Percentiles rank a stretch among this genome's conserved stretches.
Evolutionary conservation across 92 coral and sea anemone genomes (phyloP).

Genomic region (Blastomussa wellsi): DNA sequence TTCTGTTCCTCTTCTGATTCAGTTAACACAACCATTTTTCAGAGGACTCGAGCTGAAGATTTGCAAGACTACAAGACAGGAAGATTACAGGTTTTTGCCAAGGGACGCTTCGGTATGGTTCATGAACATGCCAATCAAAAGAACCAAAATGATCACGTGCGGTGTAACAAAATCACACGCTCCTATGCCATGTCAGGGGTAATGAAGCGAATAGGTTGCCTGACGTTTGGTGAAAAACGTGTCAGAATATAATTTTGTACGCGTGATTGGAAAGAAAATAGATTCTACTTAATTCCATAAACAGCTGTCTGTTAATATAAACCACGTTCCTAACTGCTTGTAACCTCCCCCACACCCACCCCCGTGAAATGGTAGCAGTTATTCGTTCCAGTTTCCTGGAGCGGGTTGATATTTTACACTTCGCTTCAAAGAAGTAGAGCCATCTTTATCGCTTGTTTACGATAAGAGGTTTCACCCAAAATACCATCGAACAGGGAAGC

Average conservation of each 20-base stretch:
- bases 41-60: neutral
- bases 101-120: constrained; percentile 12
- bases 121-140: constrained; percentile 46
- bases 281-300: neutral
- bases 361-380: neutral
- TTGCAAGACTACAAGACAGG: constrained; percentile 6
- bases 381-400: constrained; percentile 13
- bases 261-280: neutral
- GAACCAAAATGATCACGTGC: constrained; percentile 21
- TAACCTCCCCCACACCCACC: neutral
- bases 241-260: neutral
- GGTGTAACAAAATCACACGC: neutral
- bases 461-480: constrained; percentile 10
- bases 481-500: constrained; percentile 17
- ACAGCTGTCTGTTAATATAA: neutral
- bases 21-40: constrained; percentile 27
- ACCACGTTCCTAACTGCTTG: neutral
- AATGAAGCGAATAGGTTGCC: neutral
- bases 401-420: neutral
- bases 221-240: neutral
- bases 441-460: constrained; percentile 18
- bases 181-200: neutral
- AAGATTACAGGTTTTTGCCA: neutral
- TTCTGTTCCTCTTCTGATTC: constrained; percentile 34
- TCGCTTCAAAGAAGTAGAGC: neutral